A percentile compares a stretch with the other conserved stretches of the same genome.
phyloP scores from a whole-genome alignment of 1,140 invertebrate genomes.

The Zaprionus taronus region DNA sequence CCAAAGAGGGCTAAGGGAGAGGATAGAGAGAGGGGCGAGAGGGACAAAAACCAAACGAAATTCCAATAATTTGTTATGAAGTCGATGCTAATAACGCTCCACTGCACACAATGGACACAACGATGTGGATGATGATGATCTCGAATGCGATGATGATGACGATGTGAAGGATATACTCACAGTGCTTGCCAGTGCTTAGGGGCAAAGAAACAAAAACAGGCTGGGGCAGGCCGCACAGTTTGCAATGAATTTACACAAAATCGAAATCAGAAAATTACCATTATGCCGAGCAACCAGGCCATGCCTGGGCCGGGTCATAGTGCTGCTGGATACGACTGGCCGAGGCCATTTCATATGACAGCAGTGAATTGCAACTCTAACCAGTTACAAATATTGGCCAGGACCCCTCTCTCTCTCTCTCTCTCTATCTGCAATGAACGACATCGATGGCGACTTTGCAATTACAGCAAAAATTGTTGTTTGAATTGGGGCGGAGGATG shows the following conservation, averaged over 20 bases:
- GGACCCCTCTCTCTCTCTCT: conserved; percentile 50
- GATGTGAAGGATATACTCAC: conserved; percentile 18
- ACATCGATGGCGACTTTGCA: conserved; percentile 67
- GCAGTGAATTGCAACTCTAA: conserved; percentile 76
- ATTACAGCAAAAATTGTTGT: conserved; percentile 81
- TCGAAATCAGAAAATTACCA: conserved; percentile 82
- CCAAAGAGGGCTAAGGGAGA: conserved; percentile 18
- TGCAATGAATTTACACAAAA: conserved; percentile 82
- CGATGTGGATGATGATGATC: conserved; percentile 42
- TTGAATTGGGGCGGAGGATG: conserved; percentile 44
- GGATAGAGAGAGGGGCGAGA: conserved; percentile 1
- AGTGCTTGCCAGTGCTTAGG: conserved; percentile 2
- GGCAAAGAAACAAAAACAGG: conserved; percentile 34
- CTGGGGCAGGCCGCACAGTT: conserved; percentile 38
- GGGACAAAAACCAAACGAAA: conserved; percentile 51
- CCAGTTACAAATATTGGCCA: conserved; percentile 79
- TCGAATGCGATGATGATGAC: conserved; percentile 20
- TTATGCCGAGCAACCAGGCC: conserved; percentile 68
- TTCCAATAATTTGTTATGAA: conserved; percentile 80
- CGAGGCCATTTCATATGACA: conserved; percentile 65
- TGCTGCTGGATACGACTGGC: conserved; percentile 14
- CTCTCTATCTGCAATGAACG: conserved; percentile 51
- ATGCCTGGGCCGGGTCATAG: not conserved
- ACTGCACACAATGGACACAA: conserved; percentile 73
- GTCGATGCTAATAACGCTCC: conserved; percentile 78